phyloP scores from a whole-genome alignment of 2,888 invertebrate genomes.

The Arrhopalites spinosus region DNA sequence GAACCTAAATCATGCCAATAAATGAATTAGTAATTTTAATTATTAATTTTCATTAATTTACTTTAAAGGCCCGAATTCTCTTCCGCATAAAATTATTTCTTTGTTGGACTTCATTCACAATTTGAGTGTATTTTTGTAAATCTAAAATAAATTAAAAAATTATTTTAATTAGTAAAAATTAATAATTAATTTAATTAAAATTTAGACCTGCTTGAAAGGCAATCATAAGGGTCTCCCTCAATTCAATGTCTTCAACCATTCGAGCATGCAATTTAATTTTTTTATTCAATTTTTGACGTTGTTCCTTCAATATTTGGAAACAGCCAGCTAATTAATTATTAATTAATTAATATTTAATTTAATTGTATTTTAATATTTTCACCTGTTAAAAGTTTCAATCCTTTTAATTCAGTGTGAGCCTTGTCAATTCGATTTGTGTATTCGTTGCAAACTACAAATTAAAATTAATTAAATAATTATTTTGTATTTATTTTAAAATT shows the following conservation, averaged over 20 bases:
- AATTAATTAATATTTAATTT: neutral
- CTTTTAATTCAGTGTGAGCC: slow-evolving; percentile 63
- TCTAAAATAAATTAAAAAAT: too few species aligned
- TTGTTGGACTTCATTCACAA: slow-evolving; percentile 23
- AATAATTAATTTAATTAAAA: too few species aligned
- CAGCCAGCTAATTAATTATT: slow-evolving; percentile 59
- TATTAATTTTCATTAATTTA: neutral
- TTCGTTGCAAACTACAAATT: too few species aligned
- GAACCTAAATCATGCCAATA: slow-evolving; percentile 58
- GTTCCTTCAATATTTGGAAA: slow-evolving; percentile 64
- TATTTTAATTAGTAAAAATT: too few species aligned
- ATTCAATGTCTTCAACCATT: slow-evolving; percentile 61
- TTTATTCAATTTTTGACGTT: slow-evolving; percentile 65
- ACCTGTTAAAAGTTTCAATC: slow-evolving; percentile 67
- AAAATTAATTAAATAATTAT: too few species aligned
- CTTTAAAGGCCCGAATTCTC: slow-evolving; percentile 29
- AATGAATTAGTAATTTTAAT: neutral
- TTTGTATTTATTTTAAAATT: slow-evolving; percentile 64
- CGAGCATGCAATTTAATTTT: slow-evolving; percentile 62
- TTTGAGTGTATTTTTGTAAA: slow-evolving; percentile 48
- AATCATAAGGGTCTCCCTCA: slow-evolving; percentile 60
- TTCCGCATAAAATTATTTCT: slow-evolving; percentile 31
- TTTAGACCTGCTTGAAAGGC: slow-evolving; percentile 62
- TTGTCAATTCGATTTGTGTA: slow-evolving; percentile 61
- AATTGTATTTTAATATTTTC: slow-evolving; percentile 52